A percentile compares a stretch with the other conserved stretches of the same genome.
phyloP scores from a whole-genome alignment of 2,888 invertebrate genomes.

The Adelphocoris suturalis region DNA sequence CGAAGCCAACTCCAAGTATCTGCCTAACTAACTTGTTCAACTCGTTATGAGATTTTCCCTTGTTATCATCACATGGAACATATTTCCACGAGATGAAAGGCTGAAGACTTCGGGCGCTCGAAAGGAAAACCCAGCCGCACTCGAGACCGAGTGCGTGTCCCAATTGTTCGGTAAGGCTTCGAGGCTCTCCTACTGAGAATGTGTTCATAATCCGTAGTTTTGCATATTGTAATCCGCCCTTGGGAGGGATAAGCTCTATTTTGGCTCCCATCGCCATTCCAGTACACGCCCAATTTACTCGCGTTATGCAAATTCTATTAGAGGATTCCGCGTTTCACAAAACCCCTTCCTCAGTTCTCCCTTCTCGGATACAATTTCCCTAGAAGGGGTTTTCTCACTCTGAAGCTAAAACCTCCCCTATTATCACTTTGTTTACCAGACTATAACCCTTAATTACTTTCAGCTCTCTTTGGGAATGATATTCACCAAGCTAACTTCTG shows the following conservation, averaged over 20 bases:
- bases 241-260: conserved; percentile 56
- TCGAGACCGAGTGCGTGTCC: conserved; percentile 17
- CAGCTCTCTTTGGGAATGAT: conserved; percentile 43
- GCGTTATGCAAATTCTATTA: conserved; percentile 68
- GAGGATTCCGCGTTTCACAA: conserved; percentile 59
- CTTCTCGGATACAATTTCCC: conserved; percentile 44
- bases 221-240: conserved; percentile 66
- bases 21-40: neutral
- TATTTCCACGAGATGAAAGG: neutral
- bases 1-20: too few relatives aligned
- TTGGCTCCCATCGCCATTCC: conserved; percentile 60
- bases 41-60: neutral
- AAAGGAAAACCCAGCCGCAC: neutral
- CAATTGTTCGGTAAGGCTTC: neutral
- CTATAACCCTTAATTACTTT: conserved; percentile 62
- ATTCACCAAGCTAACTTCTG: conserved; percentile 43
- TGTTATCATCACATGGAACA: neutral
- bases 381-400: conserved; percentile 40
- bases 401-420: conserved; percentile 52
- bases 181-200: conserved; percentile 53
- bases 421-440: conserved; percentile 61
- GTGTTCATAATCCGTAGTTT: conserved; percentile 69
- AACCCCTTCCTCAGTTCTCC: neutral
- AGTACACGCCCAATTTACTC: conserved; percentile 66
- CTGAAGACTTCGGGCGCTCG: neutral